phyloP scores from a whole-genome alignment of 2,797 vertebrate species.

The Varecia variegata region DNA sequence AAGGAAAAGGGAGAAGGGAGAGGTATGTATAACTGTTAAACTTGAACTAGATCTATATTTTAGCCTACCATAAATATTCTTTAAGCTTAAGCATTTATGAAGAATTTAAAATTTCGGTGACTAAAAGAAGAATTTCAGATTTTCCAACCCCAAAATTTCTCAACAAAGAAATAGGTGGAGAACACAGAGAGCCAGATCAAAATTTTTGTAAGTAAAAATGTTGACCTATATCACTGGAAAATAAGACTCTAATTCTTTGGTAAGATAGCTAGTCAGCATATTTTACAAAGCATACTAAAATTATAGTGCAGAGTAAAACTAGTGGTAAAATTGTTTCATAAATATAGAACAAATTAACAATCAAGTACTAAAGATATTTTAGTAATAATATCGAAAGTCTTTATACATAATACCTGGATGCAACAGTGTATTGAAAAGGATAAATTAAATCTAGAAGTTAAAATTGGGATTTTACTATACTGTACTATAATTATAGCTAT shows the following conservation, averaged over 20 bases:
- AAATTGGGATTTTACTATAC: neutral
- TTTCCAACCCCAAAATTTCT: neutral
- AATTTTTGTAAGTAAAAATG: neutral
- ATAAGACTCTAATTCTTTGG: neutral
- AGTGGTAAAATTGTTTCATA: neutral
- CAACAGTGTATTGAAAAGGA: neutral
- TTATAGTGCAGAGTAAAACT: neutral
- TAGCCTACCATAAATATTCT: neutral
- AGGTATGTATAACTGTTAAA: neutral
- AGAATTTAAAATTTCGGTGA: neutral
- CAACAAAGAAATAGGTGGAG: neutral
- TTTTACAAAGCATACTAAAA: neutral
- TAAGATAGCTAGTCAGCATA: neutral
- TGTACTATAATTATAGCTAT: neutral
- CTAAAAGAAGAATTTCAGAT: neutral
- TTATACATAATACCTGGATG: neutral
- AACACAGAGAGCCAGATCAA: neutral
- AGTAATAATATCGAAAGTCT: neutral
- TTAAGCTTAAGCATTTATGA: neutral
- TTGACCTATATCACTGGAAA: neutral
- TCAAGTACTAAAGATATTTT: neutral
- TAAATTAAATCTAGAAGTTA: neutral
- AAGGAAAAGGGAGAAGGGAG: neutral
- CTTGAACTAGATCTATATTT: neutral
- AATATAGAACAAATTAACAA: neutral